phyloP scores from a whole-genome alignment of 2,113 vertebrate genomes.

The Lycaon pictus region DNA sequence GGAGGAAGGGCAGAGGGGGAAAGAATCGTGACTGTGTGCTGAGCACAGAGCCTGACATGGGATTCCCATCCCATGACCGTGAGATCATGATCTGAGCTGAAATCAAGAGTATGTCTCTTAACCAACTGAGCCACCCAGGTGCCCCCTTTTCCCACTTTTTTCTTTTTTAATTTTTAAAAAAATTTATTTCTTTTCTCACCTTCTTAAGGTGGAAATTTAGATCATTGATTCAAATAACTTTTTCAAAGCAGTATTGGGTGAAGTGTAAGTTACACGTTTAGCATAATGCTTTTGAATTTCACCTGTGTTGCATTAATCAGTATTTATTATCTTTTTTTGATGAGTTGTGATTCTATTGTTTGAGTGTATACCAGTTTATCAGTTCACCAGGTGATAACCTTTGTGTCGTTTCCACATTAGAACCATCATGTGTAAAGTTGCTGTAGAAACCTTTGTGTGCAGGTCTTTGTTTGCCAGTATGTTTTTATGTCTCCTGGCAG shows the following conservation, averaged over 20 bases:
- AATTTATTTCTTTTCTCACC: not conserved
- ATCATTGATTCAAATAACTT: not conserved
- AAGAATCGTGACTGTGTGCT: too few relatives aligned
- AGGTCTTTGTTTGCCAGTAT: not conserved
- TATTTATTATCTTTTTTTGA: not conserved
- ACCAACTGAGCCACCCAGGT: not conserved
- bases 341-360: not conserved
- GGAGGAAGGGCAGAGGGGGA: too few relatives aligned
- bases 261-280: not conserved
- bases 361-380: not conserved
- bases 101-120: not conserved
- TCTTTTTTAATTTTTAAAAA: too few relatives aligned
- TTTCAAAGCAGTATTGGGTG: not conserved
- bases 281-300: not conserved
- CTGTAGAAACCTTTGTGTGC: not conserved
- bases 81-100: not conserved
- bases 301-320: not conserved
- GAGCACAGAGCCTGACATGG: too few relatives aligned
- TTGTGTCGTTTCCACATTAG: not conserved
- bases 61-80: not conserved
- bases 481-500: not conserved
- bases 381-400: not conserved
- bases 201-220: not conserved
- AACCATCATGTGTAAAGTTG: not conserved
- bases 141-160: not conserved